Conservation (phyloP, 2,888 invertebrate species). For the Leucophenga montana region DNA sequence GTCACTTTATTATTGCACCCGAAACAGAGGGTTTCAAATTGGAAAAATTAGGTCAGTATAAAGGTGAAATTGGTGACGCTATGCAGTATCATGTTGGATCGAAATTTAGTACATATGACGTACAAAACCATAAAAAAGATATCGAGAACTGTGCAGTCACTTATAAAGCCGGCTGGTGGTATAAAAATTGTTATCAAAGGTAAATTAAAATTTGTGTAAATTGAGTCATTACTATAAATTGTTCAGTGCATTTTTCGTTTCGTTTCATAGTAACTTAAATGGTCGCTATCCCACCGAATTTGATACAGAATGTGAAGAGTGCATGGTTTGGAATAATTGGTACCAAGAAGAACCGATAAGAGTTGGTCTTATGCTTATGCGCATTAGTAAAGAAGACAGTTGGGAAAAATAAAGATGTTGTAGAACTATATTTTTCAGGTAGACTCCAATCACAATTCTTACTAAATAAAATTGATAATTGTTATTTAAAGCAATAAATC, state of each 20-base stretch:
- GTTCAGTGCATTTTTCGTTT: too few species aligned
- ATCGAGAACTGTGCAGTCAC: too few species aligned
- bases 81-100: neutral
- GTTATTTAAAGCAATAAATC: too few species aligned
- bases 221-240: neutral
- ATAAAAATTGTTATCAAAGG: neutral
- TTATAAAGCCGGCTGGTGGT: slow-evolving; percentile 10
- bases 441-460: too few species aligned
- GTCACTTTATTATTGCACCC: slow-evolving; percentile 16
- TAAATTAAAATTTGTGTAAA: neutral
- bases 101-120: neutral
- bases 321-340: neutral
- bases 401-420: too few species aligned
- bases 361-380: neutral
- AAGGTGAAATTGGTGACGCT: neutral
- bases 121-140: neutral
- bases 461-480: too few species aligned
- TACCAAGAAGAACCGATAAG: neutral
- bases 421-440: too few species aligned
- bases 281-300: neutral
- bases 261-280: too few species aligned
- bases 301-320: neutral
- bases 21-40: slow-evolving; percentile 7
- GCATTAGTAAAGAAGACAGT: neutral
- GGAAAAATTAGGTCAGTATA: neutral